Evolutionary conservation across 1,140 invertebrate genomes (phyloP).

Genomic region (Pseudomyrmex pallidus): DNA sequence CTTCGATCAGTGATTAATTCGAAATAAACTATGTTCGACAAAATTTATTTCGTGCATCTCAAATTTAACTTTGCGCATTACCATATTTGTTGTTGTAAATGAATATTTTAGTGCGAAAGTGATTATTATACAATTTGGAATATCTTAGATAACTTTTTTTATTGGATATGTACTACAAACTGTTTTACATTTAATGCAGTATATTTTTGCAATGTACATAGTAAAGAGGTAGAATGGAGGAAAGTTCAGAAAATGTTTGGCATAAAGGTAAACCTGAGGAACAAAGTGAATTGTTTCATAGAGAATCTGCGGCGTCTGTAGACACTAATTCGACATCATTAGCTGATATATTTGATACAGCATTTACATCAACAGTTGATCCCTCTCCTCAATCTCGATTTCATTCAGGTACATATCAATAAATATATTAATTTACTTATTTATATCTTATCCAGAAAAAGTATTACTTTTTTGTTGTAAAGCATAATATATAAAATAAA

Average conservation of each 20-base stretch:
- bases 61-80: neutral
- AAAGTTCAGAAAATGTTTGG: conserved; percentile 79
- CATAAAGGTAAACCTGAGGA: conserved; percentile 79
- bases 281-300: conserved; percentile 77
- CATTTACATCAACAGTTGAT: conserved; percentile 86
- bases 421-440: neutral
- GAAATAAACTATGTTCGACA: neutral
- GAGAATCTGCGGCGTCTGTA: conserved; percentile 78
- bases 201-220: neutral
- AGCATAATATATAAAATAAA: neutral
- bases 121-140: conserved; percentile 5
- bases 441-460: neutral
- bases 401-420: conserved; percentile 78
- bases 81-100: no score
- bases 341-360: conserved; percentile 86
- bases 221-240: conserved; percentile 78
- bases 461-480: neutral
- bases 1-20: neutral
- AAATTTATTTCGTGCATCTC: conserved; percentile 20
- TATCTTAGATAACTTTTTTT: neutral
- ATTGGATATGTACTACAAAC: neutral
- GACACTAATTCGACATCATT: conserved; percentile 84
- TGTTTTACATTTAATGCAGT: neutral
- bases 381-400: conserved; percentile 82
- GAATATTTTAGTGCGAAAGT: neutral